Evolutionary conservation across 1,140 invertebrate genomes (phyloP), one percentile per base, ranked within the genome.

Genomic region (Batillaria attramentaria): DNA sequence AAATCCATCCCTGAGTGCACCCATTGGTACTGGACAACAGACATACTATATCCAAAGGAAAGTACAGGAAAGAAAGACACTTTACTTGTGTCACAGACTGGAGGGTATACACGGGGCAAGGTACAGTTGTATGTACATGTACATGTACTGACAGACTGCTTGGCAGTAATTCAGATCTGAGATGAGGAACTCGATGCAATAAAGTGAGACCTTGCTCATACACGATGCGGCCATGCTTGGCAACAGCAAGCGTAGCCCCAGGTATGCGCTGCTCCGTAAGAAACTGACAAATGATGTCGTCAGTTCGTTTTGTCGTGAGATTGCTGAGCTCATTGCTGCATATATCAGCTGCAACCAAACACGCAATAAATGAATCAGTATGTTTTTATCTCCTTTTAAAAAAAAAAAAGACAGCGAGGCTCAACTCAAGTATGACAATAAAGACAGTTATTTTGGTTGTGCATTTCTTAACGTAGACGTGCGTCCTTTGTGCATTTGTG

Each of bases 181-280:
- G n/a, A n/a, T n/a, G n/a, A n/a, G n/a, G n/a, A n/a, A n/a, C n/a
- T n/a, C n/a, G n/a, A n/a, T n/a, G n/a, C n/a, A n/a, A n/a, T n/a
- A n/a, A n/a, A n/a, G n/a, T n/a, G n/a, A n/a, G n/a, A 86, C 86
- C 86, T 81, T 87, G 85, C 57, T 75, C 78, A 37, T 86, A 81
- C 24, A 86, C 41, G n/a, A 83, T 69, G 74, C 77, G 72, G 46
- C 86, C 86, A 72, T 84, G 33, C 16, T 77, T 65, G 66, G 77
- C 79, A 16, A 87, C 65, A 33, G 81, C 83, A 31, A 87, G 66
- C 20, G 82, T 76, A 5, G 84, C 84, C 16, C 86, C 86, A 31
- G 84, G 86, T 2, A 87, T 77, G 3, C 78, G 74, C 46, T 85
- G 83, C 66, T 87, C 86, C 35, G 31, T 41, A 72, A 87, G 81